These are phyloP conservation scores for Glomeris maerens DNA, from an alignment of 1,140 invertebrate genomes.

Conservation along the genomic window DNA sequence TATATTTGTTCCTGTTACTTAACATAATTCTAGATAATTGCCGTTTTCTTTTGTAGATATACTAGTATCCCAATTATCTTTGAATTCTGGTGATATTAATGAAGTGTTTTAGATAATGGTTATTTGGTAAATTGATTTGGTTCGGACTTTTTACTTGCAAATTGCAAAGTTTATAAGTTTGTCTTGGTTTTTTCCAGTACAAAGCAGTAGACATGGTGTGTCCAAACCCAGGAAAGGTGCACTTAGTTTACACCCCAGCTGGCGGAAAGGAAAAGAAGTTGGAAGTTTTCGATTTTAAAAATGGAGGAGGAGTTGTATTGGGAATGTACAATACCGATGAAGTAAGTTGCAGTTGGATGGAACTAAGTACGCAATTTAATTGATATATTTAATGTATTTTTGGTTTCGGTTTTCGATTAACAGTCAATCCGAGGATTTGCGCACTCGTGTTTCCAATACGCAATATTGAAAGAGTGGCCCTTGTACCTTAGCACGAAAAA, in stretches of 20 bases:
- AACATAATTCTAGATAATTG: no score
- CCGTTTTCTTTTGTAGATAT: neutral
- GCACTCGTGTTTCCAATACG: constrained; percentile 65
- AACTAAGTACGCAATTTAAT: neutral
- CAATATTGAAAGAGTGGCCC: constrained; percentile 65
- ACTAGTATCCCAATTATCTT: neutral
- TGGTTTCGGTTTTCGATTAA: neutral
- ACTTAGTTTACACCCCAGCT: constrained; percentile 47
- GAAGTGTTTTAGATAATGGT: neutral
- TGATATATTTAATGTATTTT: neutral
- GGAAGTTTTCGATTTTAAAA: constrained; percentile 56
- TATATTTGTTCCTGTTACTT: no score
- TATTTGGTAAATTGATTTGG: neutral
- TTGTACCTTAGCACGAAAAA: constrained; percentile 81
- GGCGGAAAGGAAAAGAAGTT: constrained; percentile 38
- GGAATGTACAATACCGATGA: constrained; percentile 85
- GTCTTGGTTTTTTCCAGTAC: constrained; percentile 39
- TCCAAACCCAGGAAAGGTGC: constrained; percentile 50
- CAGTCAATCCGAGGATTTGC: constrained; percentile 62
- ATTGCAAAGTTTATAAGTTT: neutral
- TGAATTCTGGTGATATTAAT: neutral
- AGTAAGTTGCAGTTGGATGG: constrained; percentile 11
- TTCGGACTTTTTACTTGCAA: neutral
- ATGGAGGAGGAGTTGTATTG: constrained; percentile 53
- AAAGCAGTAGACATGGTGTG: constrained; percentile 72